A percentile compares a stretch with the other conserved stretches of the same genome.
Evolutionary conservation across 1,140 invertebrate genomes (phyloP).

Genomic region (Tribolium madens): DNA sequence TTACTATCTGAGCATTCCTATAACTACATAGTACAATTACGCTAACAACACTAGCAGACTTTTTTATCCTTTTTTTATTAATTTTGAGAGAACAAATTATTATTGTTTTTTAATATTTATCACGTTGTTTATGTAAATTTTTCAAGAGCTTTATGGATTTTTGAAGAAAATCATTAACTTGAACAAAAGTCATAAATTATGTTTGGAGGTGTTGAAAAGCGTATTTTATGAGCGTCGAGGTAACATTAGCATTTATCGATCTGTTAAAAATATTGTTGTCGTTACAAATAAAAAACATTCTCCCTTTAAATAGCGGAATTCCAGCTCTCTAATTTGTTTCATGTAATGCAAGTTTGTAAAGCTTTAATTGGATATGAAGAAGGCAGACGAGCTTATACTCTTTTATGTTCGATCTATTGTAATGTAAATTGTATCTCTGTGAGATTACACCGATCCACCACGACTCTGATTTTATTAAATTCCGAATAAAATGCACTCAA

Average conservation of each 20-base stretch:
- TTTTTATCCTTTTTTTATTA: too few relatives aligned
- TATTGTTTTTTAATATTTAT: too few relatives aligned
- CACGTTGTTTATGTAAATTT: too few relatives aligned
- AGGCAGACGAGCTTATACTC: constrained; percentile 11
- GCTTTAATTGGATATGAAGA: constrained; percentile 29
- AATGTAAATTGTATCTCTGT: constrained; percentile 29
- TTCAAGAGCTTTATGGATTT: not conserved
- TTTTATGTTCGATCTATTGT: constrained; percentile 34
- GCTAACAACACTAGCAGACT: too few relatives aligned
- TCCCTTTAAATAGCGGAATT: not conserved
- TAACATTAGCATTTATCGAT: constrained; percentile 35
- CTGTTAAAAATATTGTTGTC: constrained; percentile 15
- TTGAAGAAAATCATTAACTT: not conserved
- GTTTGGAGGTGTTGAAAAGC: not conserved
- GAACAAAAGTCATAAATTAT: constrained; percentile 1
- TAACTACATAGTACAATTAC: too few relatives aligned
- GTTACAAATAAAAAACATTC: not conserved
- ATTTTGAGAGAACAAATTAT: too few relatives aligned
- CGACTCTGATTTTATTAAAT: constrained; percentile 5
- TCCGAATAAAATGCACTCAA: not conserved
- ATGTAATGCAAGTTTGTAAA: constrained; percentile 10
- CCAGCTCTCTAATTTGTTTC: constrained; percentile 26
- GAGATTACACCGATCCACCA: not conserved
- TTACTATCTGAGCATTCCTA: not conserved
- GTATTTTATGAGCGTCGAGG: not conserved